These are phyloP conservation scores for Horisme vitalbata DNA, from an alignment of 2,888 invertebrate genomes.

Conservation along the genomic window DNA sequence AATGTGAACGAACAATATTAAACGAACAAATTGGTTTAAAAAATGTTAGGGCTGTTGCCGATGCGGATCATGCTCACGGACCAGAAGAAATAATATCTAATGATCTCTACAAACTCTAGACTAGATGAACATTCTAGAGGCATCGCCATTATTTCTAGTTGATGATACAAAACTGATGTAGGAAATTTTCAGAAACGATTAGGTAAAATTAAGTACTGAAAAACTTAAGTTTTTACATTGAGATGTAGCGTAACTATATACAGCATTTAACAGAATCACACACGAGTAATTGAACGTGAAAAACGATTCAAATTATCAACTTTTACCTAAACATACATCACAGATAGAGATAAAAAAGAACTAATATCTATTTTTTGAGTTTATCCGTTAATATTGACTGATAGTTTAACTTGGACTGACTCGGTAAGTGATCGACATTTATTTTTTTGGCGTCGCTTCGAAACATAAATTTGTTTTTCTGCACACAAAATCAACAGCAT, in stretches of 20 bases:
- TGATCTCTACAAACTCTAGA: not conserved
- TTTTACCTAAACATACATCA: slow-evolving; percentile 82
- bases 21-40: slow-evolving; percentile 61
- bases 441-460: slow-evolving; percentile 48
- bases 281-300: slow-evolving; percentile 60
- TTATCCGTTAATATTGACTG: slow-evolving; percentile 25
- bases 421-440: slow-evolving; percentile 41
- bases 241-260: slow-evolving; percentile 53
- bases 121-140: not conserved
- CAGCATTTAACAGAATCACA: slow-evolving; percentile 59
- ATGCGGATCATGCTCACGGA: slow-evolving; percentile 14
- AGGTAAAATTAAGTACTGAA: slow-evolving; percentile 22
- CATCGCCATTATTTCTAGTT: slow-evolving; percentile 21
- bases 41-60: slow-evolving; percentile 37
- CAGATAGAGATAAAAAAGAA: slow-evolving; percentile 75
- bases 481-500: slow-evolving; percentile 55
- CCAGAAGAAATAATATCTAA: slow-evolving; percentile 20
- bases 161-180: slow-evolving; percentile 20
- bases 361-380: slow-evolving; percentile 41
- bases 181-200: slow-evolving; percentile 12
- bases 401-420: slow-evolving; percentile 14
- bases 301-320: slow-evolving; percentile 71
- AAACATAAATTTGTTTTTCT: slow-evolving; percentile 70
- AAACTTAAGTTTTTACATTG: slow-evolving; percentile 51
- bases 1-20: slow-evolving; percentile 53